Conservation (phyloP, 2,888 invertebrate genomes). For the Tachystola acroxantha region DNA sequence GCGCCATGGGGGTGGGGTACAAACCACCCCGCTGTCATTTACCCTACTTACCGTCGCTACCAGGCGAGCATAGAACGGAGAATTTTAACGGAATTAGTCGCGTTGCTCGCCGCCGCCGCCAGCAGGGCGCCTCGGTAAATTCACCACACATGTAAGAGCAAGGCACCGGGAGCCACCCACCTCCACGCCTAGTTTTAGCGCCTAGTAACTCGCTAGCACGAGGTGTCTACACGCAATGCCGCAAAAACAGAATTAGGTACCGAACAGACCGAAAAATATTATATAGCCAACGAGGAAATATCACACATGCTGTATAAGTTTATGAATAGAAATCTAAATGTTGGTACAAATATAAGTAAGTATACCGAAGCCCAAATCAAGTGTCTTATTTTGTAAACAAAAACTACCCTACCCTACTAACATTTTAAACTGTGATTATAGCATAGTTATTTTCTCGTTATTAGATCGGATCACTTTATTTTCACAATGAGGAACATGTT, state of each 20-base stretch:
- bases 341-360: too few relatives aligned
- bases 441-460: too few relatives aligned
- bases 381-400: too few relatives aligned
- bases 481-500: too few relatives aligned
- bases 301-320: too few relatives aligned
- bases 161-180: slow-evolving; percentile 45
- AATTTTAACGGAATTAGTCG: slow-evolving; percentile 77
- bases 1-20: slow-evolving; percentile 29
- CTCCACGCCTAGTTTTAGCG: slow-evolving; percentile 59
- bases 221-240: slow-evolving; percentile 65
- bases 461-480: too few relatives aligned
- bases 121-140: slow-evolving; percentile 74
- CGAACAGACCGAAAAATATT: slow-evolving; percentile 4
- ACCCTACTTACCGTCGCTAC: slow-evolving; percentile 63
- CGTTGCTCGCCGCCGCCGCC: slow-evolving; percentile 44
- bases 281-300: too few relatives aligned
- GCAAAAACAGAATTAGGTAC: slow-evolving; percentile 46
- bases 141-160: slow-evolving; percentile 54
- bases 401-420: too few relatives aligned
- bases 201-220: slow-evolving; percentile 56
- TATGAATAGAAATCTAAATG: too few relatives aligned
- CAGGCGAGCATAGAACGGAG: slow-evolving; percentile 67
- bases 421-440: too few relatives aligned
- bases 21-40: slow-evolving; percentile 61
- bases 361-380: too few relatives aligned